These are phyloP conservation scores for Amphimallon solstitiale DNA, from an alignment of 2,888 invertebrate genomes.

Conservation along the genomic window DNA sequence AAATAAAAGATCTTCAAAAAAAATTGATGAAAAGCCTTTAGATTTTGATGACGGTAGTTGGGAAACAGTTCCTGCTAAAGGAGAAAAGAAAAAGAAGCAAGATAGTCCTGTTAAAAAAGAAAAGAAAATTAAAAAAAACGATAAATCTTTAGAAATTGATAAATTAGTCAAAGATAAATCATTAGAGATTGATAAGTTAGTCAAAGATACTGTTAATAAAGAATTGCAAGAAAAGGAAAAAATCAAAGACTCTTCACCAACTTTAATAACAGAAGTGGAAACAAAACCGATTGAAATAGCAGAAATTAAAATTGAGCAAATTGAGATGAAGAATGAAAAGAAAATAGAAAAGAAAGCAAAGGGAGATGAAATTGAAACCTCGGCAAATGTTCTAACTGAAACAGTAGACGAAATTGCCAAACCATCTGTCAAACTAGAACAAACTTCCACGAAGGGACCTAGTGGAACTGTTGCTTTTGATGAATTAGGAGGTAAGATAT, in stretches of 20 bases:
- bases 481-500: constrained; percentile 68
- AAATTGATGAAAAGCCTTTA: constrained; percentile 72
- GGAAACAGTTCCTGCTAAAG: constrained; percentile 76
- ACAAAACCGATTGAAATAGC: constrained; percentile 54
- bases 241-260: constrained; percentile 50
- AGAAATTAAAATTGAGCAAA: constrained; percentile 53
- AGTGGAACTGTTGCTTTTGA: constrained; percentile 66
- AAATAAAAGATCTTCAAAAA: constrained; percentile 71
- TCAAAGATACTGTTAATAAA: constrained; percentile 50
- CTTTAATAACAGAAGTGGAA: constrained; percentile 55
- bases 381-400: constrained; percentile 50
- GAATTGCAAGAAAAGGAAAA: constrained; percentile 52
- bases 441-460: constrained; percentile 19
- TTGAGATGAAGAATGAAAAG: constrained; percentile 57
- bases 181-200: constrained; percentile 51
- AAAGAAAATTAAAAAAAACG: constrained; percentile 57
- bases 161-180: constrained; percentile 45
- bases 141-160: constrained; percentile 58
- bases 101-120: constrained; percentile 62
- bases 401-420: constrained; percentile 39
- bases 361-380: constrained; percentile 53
- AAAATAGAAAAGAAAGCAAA: constrained; percentile 60
- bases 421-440: constrained; percentile 23
- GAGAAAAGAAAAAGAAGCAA: constrained; percentile 78
- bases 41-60: constrained; percentile 81